These are phyloP conservation scores for Setipinna tenuifilis DNA, from an alignment of 2,797 vertebrate species.

Conservation along the genomic window DNA sequence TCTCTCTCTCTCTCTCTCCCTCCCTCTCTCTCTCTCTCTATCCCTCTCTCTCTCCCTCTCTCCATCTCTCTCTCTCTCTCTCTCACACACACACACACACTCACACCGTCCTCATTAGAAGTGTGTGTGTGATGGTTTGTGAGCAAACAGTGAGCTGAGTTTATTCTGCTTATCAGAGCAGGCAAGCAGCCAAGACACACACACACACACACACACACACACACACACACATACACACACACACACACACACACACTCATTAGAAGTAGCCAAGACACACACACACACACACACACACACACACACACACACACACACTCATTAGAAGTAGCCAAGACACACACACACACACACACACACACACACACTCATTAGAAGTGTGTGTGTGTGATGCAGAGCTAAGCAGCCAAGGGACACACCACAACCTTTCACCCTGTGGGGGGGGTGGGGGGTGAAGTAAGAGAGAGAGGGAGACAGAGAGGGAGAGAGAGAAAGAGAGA, in stretches of 20 bases:
- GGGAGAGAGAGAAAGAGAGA: conserved; percentile 18
- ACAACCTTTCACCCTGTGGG: background rate
- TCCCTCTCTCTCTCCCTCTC: no score
- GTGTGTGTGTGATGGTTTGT: background rate
- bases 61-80: background rate
- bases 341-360: no score
- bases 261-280: no score
- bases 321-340: no score
- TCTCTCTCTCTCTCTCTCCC: no score
- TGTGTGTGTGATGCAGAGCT: no score
- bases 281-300: no score
- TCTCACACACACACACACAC: background rate
- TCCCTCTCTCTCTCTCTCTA: no score
- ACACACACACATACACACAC: conserved; percentile 44
- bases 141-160: conserved; percentile 4
- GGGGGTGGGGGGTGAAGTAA: background rate
- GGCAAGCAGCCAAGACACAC: background rate
- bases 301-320: no score
- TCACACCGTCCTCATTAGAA: background rate
- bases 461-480: background rate
- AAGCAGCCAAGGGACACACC: background rate
- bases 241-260: conserved; percentile 51
- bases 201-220: conserved; percentile 39
- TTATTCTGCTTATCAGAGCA: background rate
- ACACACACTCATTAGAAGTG: no score